Conservation (phyloP, 1,140 invertebrate species). For the Phymorhynchus buccinoides region DNA sequence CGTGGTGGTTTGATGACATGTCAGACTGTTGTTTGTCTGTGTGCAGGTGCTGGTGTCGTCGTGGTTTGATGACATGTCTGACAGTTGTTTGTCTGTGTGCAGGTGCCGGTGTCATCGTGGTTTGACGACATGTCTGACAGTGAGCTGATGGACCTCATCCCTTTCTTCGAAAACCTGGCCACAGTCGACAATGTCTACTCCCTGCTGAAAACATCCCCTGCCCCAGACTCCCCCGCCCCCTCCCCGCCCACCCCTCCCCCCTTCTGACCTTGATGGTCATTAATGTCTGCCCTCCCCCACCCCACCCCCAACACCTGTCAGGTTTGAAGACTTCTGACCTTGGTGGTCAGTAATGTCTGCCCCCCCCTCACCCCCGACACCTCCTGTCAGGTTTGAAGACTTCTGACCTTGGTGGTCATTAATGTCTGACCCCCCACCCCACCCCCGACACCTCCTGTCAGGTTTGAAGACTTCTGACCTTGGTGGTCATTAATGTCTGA, state of each 20-base stretch:
- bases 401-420: too few relatives aligned
- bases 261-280: not conserved
- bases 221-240: conserved; percentile 56
- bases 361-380: too few relatives aligned
- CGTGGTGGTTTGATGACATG: too few relatives aligned
- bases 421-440: too few relatives aligned
- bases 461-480: too few relatives aligned
- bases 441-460: too few relatives aligned
- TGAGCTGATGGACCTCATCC: conserved; percentile 93
- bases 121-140: conserved; percentile 93
- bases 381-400: too few relatives aligned
- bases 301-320: conserved; percentile 23
- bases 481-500: too few relatives aligned
- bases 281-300: conserved; percentile 48
- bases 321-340: too few relatives aligned
- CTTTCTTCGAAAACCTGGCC: conserved; percentile 91
- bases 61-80: conserved; percentile 95
- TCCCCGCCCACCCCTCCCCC: conserved; percentile 37
- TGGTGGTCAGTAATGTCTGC: too few relatives aligned
- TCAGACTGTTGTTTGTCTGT: too few relatives aligned
- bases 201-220: conserved; percentile 60
- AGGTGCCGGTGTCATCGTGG: conserved; percentile 97
- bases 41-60: conserved; percentile 92
- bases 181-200: conserved; percentile 70
- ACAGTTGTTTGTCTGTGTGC: conserved; percentile 75